Conservation (phyloP, 2,797 vertebrate species). For the Eulemur albifrons region DNA sequence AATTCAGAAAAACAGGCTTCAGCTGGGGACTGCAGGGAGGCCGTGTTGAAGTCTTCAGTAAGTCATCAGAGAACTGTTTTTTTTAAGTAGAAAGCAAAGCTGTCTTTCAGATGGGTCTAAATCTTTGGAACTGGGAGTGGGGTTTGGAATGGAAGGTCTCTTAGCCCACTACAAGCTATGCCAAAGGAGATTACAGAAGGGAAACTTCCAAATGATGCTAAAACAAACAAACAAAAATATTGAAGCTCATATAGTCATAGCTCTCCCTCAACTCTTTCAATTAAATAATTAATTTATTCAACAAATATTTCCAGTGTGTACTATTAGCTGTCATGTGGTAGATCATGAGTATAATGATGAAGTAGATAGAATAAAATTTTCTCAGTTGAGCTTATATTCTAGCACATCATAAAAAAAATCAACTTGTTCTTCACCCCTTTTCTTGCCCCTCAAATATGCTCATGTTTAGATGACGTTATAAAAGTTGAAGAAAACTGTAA, state of each 20-base stretch:
- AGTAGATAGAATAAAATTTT: background rate
- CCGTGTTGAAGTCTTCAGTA: background rate
- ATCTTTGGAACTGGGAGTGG: background rate
- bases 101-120: background rate
- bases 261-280: background rate
- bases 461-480: background rate
- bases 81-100: background rate
- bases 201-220: background rate
- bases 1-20: background rate
- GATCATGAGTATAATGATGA: background rate
- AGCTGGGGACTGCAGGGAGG: background rate
- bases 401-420: background rate
- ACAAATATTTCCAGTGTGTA: background rate
- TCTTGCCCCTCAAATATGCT: background rate
- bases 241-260: background rate
- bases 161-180: background rate
- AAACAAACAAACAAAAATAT: background rate
- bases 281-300: background rate
- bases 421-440: background rate
- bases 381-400: background rate
- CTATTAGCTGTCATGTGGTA: background rate
- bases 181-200: background rate
- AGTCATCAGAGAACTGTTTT: background rate
- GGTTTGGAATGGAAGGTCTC: background rate
- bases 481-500: background rate